Evolutionary conservation across 2,113 vertebrate species (phyloP), one percentile per base, ranked within the genome.

Genomic region (Heterocephalus glaber): DNA sequence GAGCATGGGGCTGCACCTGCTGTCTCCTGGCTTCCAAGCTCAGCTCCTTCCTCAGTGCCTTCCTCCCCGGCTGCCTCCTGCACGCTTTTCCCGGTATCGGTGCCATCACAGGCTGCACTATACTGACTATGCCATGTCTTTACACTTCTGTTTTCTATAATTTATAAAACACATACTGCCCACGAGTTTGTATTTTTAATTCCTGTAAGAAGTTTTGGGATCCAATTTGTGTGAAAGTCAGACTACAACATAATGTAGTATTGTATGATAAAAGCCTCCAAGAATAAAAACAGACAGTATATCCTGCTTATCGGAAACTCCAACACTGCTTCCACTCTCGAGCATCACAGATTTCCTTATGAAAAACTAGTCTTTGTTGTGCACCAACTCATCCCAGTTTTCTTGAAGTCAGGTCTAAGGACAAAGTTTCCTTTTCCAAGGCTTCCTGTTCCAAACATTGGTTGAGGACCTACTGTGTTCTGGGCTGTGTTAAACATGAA

Each of bases 161-260:
- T 97, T 98, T 98, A 97, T 97, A 94, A 98, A 97, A 98, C 96
- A 97, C 97, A 98, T 96, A 95, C 97, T 97, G 97, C 97, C 97
- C 97, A 97, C 97, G 95, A 96, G 96, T 97, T 97, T 97, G 86
- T 97, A 98, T 98, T 98, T 97, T 97, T 97, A 97, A 97, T 97
- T 96, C 95, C 96, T 95, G 96, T 95, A 97, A 97, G 94, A 95
- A 97, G 97, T 96, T 97, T 96, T 83, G 47, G 95, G 97, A 97
- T 96, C 96, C 95, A 97, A 97, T 95, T 96, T 97, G 95, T 96
- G 95, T 91, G 95, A 95, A 97, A 97, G 86, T 96, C 97, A 97
- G 92, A 95, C 93, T 86, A 94, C 85, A 96, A 96, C 96, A 97
- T 96, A 97, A 98, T 93, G 97, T 94, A 83, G 95, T 97, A 97